A percentile compares a stretch with the other conserved stretches of the same genome.
Evolutionary conservation across 2,113 vertebrate genomes (phyloP).

Genomic region (Melanotaenia duboulayi): DNA sequence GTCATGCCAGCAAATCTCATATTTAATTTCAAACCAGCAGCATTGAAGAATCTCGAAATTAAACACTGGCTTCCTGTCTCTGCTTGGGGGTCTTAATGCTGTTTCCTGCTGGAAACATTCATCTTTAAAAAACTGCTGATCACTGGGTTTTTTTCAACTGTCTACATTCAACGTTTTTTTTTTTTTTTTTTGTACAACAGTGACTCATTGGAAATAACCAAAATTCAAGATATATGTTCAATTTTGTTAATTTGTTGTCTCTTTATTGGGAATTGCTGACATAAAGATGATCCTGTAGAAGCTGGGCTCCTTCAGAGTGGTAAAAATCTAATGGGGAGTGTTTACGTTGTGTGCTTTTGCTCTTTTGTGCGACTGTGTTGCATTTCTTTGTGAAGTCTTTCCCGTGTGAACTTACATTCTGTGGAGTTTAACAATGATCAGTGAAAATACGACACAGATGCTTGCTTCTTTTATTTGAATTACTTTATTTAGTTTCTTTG

Average conservation of each 20-base stretch:
- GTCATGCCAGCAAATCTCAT: not conserved
- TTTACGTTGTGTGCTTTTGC: not conserved
- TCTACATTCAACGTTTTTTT: not conserved
- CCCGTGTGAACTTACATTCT: not conserved
- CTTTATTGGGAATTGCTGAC: not conserved
- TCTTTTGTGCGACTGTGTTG: not conserved
- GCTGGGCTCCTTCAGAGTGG: not conserved
- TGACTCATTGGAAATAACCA: not conserved
- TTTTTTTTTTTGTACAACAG: not conserved
- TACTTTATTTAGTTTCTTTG: not conserved
- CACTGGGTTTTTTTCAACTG: not conserved
- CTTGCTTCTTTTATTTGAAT: accelerated
- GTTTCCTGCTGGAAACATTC: not conserved
- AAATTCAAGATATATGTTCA: not conserved
- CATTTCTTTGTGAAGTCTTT: not conserved
- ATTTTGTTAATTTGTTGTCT: not conserved
- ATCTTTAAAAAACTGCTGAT: not conserved
- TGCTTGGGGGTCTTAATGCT: not conserved
- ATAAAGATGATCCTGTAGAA: not conserved
- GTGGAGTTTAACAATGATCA: not conserved
- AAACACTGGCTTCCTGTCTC: not conserved
- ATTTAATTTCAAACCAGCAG: not conserved
- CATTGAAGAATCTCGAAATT: not conserved
- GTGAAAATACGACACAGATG: not conserved
- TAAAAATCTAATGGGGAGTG: too few species aligned